Evolutionary conservation across 2,797 vertebrate genomes (phyloP).

Genomic region (Microctenopoma stevenorrisi): DNA sequence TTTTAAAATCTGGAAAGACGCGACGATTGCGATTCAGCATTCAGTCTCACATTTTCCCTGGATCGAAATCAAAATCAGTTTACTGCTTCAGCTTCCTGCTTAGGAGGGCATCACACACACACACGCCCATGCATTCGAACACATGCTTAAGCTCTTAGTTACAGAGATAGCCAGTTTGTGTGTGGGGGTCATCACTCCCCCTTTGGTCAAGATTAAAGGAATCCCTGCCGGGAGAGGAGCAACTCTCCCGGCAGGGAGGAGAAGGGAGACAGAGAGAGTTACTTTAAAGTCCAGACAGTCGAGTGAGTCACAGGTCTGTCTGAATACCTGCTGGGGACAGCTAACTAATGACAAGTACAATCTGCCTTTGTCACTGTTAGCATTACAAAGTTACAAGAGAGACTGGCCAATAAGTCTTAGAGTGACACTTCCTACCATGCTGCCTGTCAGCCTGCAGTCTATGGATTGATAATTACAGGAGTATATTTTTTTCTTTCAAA

Average conservation of each 20-base stretch:
- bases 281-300: conserved; percentile 56
- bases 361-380: conserved; percentile 21
- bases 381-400: not conserved
- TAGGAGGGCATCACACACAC: conserved; percentile 17
- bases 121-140: conserved; percentile 9
- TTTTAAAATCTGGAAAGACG: conserved; percentile 7
- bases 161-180: conserved; percentile 35
- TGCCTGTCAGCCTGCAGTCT: not conserved
- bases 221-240: conserved; percentile 60
- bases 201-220: conserved; percentile 73
- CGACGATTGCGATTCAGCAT: conserved; percentile 4
- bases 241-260: conserved; percentile 48
- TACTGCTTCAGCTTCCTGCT: not conserved
- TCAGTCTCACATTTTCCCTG: conserved; percentile 2
- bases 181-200: conserved; percentile 55
- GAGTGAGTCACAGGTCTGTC: conserved; percentile 53
- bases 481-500: not conserved
- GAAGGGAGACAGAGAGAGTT: conserved; percentile 54
- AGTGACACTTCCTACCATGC: not conserved
- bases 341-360: conserved; percentile 32
- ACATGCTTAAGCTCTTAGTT: conserved; percentile 35
- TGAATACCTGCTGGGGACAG: conserved; percentile 45
- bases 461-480: not conserved
- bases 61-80: conserved; percentile 9
- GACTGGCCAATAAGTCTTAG: conserved; percentile 21